phyloP scores from a whole-genome alignment of 2,797 vertebrate species.

The Aselliscus stoliczkanus region DNA sequence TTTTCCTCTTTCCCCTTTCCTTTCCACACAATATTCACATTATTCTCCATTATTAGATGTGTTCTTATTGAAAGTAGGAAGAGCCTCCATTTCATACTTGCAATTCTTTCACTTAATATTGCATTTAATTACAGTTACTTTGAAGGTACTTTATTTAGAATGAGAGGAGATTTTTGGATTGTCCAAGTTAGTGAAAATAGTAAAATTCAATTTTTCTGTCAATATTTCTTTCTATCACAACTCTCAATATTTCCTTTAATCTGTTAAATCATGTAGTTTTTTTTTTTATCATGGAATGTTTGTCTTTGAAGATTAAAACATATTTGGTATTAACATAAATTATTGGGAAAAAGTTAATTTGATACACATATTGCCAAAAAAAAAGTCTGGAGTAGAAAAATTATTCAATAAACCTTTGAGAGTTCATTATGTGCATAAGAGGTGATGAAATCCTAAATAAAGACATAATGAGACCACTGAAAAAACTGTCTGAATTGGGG shows the following conservation, averaged over 20 bases:
- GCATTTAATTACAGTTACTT: not conserved
- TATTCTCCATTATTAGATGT: not conserved
- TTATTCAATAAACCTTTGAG: not conserved
- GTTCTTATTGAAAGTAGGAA: not conserved
- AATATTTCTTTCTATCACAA: not conserved
- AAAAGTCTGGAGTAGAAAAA: not conserved
- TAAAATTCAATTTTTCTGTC: not conserved
- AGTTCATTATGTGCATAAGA: not conserved
- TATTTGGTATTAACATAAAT: not conserved
- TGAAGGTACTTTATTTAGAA: not conserved
- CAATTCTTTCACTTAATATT: not conserved
- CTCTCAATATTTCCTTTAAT: not conserved
- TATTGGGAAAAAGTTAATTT: not conserved
- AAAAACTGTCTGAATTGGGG: not conserved
- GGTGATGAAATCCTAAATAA: not conserved
- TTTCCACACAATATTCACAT: not conserved
- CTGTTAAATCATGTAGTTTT: not conserved
- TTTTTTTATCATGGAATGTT: not conserved
- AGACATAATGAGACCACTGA: not conserved
- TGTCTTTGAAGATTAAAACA: not conserved
- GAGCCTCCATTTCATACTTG: fast-evolving
- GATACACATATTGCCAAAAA: not conserved
- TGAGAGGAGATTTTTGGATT: not conserved
- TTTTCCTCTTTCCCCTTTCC: not conserved
- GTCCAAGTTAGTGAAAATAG: not conserved